These are phyloP conservation scores for Elysia crispata DNA, from an alignment of 2,888 invertebrate species.

Conservation along the genomic window DNA sequence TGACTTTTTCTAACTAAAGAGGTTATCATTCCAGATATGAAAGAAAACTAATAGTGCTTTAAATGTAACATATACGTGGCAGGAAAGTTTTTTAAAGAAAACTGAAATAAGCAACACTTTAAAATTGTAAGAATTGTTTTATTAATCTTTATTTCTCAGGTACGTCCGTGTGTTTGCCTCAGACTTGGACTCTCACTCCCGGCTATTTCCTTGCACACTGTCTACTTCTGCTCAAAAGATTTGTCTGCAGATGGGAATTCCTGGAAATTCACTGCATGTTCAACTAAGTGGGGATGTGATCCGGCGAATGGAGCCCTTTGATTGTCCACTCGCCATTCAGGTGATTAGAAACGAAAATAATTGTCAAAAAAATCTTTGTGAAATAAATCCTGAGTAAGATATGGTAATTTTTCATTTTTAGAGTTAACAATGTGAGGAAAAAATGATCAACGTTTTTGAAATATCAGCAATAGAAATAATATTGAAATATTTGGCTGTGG, in stretches of 20 bases:
- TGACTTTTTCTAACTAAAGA: too few species aligned
- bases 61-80: too few species aligned
- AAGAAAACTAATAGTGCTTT: too few species aligned
- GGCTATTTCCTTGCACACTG: conserved; percentile 75
- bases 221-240: conserved; percentile 75
- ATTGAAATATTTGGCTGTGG: too few species aligned
- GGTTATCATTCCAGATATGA: too few species aligned
- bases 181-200: conserved; percentile 65
- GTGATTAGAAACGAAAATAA: conserved; percentile 7
- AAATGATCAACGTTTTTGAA: too few species aligned
- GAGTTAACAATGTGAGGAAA: neutral
- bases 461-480: too few species aligned
- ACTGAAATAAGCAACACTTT: too few species aligned
- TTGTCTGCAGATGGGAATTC: conserved; percentile 73
- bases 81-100: too few species aligned
- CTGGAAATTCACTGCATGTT: conserved; percentile 75
- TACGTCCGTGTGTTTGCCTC: conserved; percentile 75
- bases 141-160: conserved; percentile 6
- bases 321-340: conserved; percentile 75
- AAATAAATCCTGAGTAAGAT: neutral
- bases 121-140: too few species aligned
- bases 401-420: neutral
- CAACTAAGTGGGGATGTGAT: conserved; percentile 77
- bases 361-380: too few species aligned
- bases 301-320: conserved; percentile 75